Percentiles rank a stretch among this genome's conserved stretches.
These are phyloP conservation scores for Gallinago jamesoni DNA, from an alignment of 2,113 vertebrate genomes.

Conservation along the genomic window DNA sequence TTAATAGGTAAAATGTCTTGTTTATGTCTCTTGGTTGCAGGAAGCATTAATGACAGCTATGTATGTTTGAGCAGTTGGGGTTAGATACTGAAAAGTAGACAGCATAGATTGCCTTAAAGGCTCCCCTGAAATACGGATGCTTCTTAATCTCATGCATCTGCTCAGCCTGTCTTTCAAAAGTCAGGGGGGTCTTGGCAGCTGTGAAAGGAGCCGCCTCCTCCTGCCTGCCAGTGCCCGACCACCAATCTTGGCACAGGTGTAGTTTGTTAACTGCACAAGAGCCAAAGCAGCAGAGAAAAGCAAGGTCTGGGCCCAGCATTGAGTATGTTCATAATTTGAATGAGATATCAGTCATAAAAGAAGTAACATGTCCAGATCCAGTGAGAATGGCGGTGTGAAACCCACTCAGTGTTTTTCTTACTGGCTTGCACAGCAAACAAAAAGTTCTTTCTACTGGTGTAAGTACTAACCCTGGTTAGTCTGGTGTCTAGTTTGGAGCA, in stretches of 20 bases:
- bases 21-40: not conserved
- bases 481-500: not conserved
- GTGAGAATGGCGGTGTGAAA: not conserved
- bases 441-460: not conserved
- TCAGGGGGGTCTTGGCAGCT: not conserved
- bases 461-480: not conserved
- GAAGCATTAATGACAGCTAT: not conserved
- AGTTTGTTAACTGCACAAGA: not conserved
- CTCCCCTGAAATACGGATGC: not conserved
- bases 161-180: not conserved
- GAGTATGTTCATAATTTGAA: not conserved
- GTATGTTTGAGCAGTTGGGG: not conserved
- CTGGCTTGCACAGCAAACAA: not conserved
- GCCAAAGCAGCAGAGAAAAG: not conserved
- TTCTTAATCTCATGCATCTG: not conserved
- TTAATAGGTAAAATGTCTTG: not conserved
- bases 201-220: not conserved
- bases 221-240: not conserved
- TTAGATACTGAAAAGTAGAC: not conserved
- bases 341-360: not conserved
- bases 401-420: not conserved
- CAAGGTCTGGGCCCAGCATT: not conserved
- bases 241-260: not conserved
- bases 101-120: not conserved
- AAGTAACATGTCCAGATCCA: fast-evolving